These are phyloP conservation scores for Icerya purchasi DNA, from an alignment of 2,888 invertebrate genomes.

Conservation along the genomic window DNA sequence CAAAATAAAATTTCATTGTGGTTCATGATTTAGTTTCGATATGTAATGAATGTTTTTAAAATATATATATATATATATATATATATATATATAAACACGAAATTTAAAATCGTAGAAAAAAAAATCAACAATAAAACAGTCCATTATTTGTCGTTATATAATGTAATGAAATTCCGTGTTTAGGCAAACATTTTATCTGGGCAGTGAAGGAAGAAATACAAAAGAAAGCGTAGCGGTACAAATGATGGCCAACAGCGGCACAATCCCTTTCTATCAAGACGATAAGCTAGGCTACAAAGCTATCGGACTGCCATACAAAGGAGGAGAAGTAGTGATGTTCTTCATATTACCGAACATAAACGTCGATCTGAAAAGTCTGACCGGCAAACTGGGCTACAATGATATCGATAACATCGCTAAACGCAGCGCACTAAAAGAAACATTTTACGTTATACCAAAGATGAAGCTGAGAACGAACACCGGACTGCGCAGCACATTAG, in stretches of 20 bases:
- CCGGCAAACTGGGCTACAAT: constrained; percentile 32
- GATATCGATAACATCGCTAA: constrained; percentile 18
- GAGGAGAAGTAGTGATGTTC: constrained; percentile 27
- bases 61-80: too few species aligned
- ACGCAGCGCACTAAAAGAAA: constrained; percentile 12
- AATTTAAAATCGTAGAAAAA: too few species aligned
- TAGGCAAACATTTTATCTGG: constrained; percentile 16
- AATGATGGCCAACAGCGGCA: constrained; percentile 43
- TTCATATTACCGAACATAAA: constrained; percentile 26
- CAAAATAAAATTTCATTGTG: too few species aligned
- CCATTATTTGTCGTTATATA: too few species aligned
- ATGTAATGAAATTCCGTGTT: too few species aligned
- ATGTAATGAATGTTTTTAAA: too few species aligned
- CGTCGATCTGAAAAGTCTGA: constrained; percentile 22
- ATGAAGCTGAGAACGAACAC: constrained; percentile 42
- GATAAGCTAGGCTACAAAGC: constrained; percentile 27
- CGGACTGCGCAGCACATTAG: constrained; percentile 33
- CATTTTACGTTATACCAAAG: constrained; percentile 33
- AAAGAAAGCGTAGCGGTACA: constrained; percentile 27
- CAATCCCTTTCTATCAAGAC: constrained; percentile 35
- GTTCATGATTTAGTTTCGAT: too few species aligned
- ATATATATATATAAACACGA: too few species aligned
- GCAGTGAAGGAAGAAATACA: constrained; percentile 27
- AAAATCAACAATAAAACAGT: too few species aligned
- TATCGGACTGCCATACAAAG: constrained; percentile 27